These are phyloP conservation scores for Caenorhabditis sp. DNA, from an alignment of 2,888 invertebrate genomes.

Conservation along the genomic window DNA sequence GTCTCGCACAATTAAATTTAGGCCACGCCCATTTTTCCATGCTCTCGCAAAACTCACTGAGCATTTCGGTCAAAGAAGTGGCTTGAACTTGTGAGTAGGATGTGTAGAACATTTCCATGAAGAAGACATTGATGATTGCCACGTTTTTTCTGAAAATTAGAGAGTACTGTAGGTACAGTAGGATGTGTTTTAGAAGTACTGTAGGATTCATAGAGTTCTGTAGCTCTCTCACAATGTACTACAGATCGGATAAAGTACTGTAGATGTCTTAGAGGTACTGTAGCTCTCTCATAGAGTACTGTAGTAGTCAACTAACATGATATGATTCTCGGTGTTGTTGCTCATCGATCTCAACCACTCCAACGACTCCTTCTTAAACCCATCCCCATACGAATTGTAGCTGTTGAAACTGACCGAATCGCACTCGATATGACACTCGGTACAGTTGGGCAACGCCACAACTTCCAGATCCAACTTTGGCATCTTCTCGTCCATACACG, in stretches of 20 bases:
- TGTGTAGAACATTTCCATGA: constrained; percentile 64
- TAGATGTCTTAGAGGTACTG: too few relatives aligned
- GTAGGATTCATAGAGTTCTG: too few relatives aligned
- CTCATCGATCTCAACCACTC: constrained; percentile 46
- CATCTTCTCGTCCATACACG: constrained; percentile 45
- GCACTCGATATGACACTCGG: constrained; percentile 56
- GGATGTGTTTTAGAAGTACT: too few relatives aligned
- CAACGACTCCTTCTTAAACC: constrained; percentile 56
- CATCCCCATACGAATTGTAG: constrained; percentile 61
- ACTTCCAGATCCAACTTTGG: constrained; percentile 22
- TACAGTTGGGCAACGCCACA: constrained; percentile 34
- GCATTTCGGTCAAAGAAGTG: constrained; percentile 52
- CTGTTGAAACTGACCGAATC: constrained; percentile 55
- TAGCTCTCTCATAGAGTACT: too few relatives aligned
- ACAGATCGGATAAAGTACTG: too few relatives aligned
- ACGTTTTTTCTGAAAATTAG: constrained; percentile 45
- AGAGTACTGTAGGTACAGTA: background rate
- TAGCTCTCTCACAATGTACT: too few relatives aligned
- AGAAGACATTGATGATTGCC: constrained; percentile 63
- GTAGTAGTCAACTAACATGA: constrained; percentile 10
- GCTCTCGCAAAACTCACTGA: constrained; percentile 7
- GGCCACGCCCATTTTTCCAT: background rate
- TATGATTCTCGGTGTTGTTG: constrained; percentile 11
- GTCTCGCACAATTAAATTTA: too few relatives aligned
- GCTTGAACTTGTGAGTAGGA: constrained; percentile 63